These are phyloP conservation scores for Nebria brevicollis DNA, from an alignment of 2,888 invertebrate genomes.

Conservation along the genomic window DNA sequence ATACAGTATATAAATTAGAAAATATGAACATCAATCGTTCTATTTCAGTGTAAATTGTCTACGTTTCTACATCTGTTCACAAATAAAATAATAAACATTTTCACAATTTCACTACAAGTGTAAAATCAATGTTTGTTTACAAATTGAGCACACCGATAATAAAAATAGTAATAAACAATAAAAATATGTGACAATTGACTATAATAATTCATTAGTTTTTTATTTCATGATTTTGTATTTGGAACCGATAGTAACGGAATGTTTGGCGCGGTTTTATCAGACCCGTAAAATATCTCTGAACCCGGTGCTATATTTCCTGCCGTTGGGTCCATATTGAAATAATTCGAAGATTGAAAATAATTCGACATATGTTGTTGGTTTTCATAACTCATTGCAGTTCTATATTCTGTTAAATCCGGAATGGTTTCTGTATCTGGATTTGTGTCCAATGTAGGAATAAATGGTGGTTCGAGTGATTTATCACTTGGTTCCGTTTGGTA, in stretches of 20 bases:
- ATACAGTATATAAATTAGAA: conserved; percentile 29
- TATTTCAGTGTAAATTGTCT: conserved; percentile 20
- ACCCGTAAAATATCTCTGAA: conserved; percentile 71
- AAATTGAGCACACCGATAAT: conserved; percentile 25
- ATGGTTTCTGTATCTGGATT: conserved; percentile 32
- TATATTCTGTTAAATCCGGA: conserved; percentile 10
- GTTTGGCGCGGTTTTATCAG: conserved; percentile 55
- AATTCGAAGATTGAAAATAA: conserved; percentile 73
- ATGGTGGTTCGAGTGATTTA: conserved; percentile 33
- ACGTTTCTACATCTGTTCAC: neutral
- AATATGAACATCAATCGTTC: conserved; percentile 29
- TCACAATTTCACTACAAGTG: conserved; percentile 25
- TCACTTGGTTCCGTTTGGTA: conserved; percentile 47
- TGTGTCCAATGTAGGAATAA: conserved; percentile 14
- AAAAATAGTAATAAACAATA: conserved; percentile 8
- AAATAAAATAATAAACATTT: conserved; percentile 36
- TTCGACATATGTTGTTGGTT: conserved; percentile 53
- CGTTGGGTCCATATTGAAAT: conserved; percentile 69
- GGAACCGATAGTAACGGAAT: conserved; percentile 45
- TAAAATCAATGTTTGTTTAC: neutral
- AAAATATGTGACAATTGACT: conserved; percentile 6
- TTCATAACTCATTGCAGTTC: conserved; percentile 30
- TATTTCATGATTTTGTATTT: conserved; percentile 29
- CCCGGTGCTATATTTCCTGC: conserved; percentile 66
- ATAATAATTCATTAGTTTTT: neutral